Conservation (phyloP, 2,113 vertebrate genomes). For the Cyprinus carpio region DNA sequence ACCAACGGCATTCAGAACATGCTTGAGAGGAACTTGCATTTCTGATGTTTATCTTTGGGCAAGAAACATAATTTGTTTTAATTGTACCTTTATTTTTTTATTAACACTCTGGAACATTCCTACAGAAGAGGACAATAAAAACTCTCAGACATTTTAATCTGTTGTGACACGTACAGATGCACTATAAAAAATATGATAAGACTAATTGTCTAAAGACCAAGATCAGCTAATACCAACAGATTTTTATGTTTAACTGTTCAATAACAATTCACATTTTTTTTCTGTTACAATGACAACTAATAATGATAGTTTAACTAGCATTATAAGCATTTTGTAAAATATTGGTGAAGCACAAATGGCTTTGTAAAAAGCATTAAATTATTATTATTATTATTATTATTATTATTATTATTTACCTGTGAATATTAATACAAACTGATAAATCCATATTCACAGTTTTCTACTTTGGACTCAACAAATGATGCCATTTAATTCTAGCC, state of each 20-base stretch:
- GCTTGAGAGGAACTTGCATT: neutral
- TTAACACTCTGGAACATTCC: conserved; percentile 5
- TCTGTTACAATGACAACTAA: neutral
- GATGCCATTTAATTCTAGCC: neutral
- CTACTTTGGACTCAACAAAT: neutral
- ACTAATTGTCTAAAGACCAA: neutral
- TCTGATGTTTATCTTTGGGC: neutral
- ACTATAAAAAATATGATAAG: neutral
- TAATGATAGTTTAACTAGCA: neutral
- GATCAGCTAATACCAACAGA: neutral
- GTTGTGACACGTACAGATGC: neutral
- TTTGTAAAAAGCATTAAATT: neutral
- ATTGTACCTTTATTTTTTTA: neutral
- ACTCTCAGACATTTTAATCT: neutral
- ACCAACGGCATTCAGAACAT: conserved; percentile 2
- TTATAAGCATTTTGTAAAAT: neutral
- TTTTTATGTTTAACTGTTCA: neutral
- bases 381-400: no score
- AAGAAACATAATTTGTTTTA: neutral
- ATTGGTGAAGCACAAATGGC: neutral
- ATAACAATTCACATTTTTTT: no score
- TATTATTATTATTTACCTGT: no score
- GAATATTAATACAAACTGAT: no score
- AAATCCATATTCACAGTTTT: no score
- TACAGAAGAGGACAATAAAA: neutral